phyloP scores from a whole-genome alignment of 2,113 vertebrate species.

The Probosciger aterrimus region DNA sequence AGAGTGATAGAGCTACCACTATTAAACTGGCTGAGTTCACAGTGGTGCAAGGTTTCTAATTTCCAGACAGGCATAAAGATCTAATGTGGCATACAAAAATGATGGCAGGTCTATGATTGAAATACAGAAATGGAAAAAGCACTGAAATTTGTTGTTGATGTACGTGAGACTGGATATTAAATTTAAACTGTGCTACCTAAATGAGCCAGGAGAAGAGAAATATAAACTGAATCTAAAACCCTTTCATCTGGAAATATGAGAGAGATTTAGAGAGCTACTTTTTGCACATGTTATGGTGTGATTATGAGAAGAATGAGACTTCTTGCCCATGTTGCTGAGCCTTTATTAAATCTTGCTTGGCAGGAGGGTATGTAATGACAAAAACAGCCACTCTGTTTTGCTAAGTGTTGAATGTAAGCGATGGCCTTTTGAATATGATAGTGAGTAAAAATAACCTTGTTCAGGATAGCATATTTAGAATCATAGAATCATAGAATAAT shows the following conservation, averaged over 20 bases:
- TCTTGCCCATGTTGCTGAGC: not conserved
- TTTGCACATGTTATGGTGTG: not conserved
- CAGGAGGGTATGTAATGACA: not conserved
- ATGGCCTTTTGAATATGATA: not conserved
- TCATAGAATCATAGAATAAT: too few species aligned
- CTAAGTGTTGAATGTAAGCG: not conserved
- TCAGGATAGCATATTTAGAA: not conserved
- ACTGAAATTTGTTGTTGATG: not conserved
- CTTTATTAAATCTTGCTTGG: not conserved
- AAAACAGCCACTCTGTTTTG: not conserved
- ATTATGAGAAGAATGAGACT: not conserved
- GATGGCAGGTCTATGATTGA: not conserved
- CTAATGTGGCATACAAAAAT: not conserved
- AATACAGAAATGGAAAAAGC: not conserved
- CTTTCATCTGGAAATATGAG: not conserved
- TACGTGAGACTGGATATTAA: not conserved
- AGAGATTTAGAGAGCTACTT: not conserved
- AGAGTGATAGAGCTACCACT: not conserved
- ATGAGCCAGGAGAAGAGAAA: not conserved
- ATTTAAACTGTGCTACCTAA: conserved; percentile 8
- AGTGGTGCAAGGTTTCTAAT: not conserved
- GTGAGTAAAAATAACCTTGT: conserved; percentile 10
- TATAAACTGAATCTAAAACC: not conserved
- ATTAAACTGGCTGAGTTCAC: not conserved
- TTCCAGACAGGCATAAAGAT: not conserved